A percentile compares a stretch with the other conserved stretches of the same genome.
Conservation (phyloP, 1,140 invertebrate genomes). For the Drosophila ohnishii region DNA sequence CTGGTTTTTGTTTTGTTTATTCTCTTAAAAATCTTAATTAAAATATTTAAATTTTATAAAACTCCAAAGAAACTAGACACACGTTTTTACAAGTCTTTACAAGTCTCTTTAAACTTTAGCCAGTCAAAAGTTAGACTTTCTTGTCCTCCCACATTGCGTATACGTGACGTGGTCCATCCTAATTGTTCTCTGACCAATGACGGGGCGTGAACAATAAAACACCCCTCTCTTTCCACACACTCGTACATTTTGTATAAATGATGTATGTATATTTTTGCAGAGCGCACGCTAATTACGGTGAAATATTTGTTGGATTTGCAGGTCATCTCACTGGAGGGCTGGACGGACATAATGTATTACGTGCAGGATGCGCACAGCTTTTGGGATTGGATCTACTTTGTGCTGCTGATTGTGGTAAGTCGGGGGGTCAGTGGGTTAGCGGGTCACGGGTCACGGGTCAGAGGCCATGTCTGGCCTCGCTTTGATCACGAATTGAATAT, state of each 20-base stretch:
- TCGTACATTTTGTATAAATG: slow-evolving; percentile 7
- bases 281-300: slow-evolving; percentile 50
- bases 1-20: not conserved
- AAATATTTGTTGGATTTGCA: slow-evolving; percentile 79
- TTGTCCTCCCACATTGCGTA: slow-evolving; percentile 50
- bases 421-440: slow-evolving; percentile 12
- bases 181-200: slow-evolving; percentile 42
- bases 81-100: no score
- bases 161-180: slow-evolving; percentile 65
- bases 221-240: slow-evolving; percentile 6
- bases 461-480: slow-evolving; percentile 16
- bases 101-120: no score
- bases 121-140: not conserved
- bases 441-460: slow-evolving; percentile 12
- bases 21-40: not conserved
- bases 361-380: slow-evolving; percentile 99
- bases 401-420: slow-evolving; percentile 99
- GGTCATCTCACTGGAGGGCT: slow-evolving; percentile 94
- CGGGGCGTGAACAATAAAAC: slow-evolving; percentile 44
- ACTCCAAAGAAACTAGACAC: not conserved
- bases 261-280: slow-evolving; percentile 8
- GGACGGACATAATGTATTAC: slow-evolving; percentile 99
- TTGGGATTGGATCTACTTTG: slow-evolving; percentile 99
- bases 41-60: not conserved
- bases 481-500: slow-evolving; percentile 62